phyloP scores from a whole-genome alignment of 2,888 invertebrate genomes.

The Oscheius sp. region DNA sequence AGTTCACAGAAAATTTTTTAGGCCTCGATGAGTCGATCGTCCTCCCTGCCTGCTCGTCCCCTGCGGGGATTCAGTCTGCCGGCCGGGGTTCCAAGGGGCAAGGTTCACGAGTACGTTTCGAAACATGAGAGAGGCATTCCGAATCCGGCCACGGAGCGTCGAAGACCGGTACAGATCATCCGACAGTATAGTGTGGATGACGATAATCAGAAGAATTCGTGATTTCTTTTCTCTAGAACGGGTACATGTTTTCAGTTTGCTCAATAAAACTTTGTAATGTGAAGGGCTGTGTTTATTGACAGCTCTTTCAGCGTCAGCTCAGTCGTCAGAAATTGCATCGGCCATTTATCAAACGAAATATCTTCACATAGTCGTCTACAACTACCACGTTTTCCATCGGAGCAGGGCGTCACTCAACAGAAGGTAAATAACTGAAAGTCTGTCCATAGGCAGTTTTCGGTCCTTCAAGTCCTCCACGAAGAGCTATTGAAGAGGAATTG shows the following conservation, averaged over 20 bases:
- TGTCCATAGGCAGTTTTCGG: too few relatives aligned
- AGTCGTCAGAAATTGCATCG: too few relatives aligned
- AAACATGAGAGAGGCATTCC: conserved; percentile 68
- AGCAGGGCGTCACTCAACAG: too few relatives aligned
- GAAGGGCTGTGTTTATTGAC: too few relatives aligned
- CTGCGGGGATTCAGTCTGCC: conserved; percentile 22
- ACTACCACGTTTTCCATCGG: too few relatives aligned
- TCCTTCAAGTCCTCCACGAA: too few relatives aligned
- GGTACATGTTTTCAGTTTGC: background rate
- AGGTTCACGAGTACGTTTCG: conserved; percentile 64
- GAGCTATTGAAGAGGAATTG: too few relatives aligned
- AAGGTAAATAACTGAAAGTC: too few relatives aligned
- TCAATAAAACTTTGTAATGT: too few relatives aligned
- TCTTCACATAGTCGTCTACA: too few relatives aligned
- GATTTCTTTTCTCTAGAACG: background rate
- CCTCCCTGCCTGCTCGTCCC: conserved; percentile 51
- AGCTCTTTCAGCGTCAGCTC: too few relatives aligned
- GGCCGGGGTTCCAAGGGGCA: conserved; percentile 51
- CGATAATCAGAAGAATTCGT: conserved; percentile 1
- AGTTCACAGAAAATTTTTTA: conserved; percentile 32
- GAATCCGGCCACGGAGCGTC: conserved; percentile 59
- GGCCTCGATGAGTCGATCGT: conserved; percentile 61
- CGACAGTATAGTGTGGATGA: conserved; percentile 53
- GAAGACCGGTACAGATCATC: conserved; percentile 50
- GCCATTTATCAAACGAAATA: too few relatives aligned